These are phyloP conservation scores for Toxonevra muliebris DNA, from an alignment of 2,888 invertebrate genomes.

Conservation along the genomic window DNA sequence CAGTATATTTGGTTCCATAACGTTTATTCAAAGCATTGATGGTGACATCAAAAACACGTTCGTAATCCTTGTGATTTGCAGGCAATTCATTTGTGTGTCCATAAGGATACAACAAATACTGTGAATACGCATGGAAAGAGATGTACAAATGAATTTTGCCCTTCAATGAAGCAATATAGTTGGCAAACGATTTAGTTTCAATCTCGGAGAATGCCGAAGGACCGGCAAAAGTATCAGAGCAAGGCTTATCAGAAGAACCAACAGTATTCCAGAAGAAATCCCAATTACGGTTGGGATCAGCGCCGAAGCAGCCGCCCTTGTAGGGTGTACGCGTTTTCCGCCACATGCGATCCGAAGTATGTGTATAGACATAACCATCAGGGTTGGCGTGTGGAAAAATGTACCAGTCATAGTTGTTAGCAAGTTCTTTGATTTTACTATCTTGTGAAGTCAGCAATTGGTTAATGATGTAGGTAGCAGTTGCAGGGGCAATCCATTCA, in stretches of 20 bases:
- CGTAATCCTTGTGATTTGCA: conserved; percentile 66
- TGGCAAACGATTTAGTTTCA: conserved; percentile 69
- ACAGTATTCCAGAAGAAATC: conserved; percentile 73
- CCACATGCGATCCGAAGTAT: conserved; percentile 71
- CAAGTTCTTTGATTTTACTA: conserved; percentile 65
- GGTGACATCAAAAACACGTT: conserved; percentile 53
- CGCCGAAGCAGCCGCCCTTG: conserved; percentile 68
- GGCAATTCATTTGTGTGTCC: conserved; percentile 68
- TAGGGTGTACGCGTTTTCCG: conserved; percentile 71
- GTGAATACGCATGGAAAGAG: conserved; percentile 79
- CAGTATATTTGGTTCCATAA: conserved; percentile 63
- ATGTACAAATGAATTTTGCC: conserved; percentile 71
- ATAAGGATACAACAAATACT: conserved; percentile 74
- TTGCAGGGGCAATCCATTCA: conserved; percentile 79
- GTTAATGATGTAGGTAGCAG: conserved; percentile 71
- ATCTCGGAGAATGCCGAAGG: conserved; percentile 75
- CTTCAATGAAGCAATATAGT: conserved; percentile 67
- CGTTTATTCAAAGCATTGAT: conserved; percentile 54
- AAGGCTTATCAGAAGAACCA: conserved; percentile 69
- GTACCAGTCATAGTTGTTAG: conserved; percentile 75
- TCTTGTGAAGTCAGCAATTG: conserved; percentile 70
- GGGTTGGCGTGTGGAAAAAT: conserved; percentile 82
- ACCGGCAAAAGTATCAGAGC: conserved; percentile 75
- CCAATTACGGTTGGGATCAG: conserved; percentile 84
- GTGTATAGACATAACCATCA: conserved; percentile 77